phyloP scores from a whole-genome alignment of 2,888 invertebrate species.

The Drosophila suboccidentalis region DNA sequence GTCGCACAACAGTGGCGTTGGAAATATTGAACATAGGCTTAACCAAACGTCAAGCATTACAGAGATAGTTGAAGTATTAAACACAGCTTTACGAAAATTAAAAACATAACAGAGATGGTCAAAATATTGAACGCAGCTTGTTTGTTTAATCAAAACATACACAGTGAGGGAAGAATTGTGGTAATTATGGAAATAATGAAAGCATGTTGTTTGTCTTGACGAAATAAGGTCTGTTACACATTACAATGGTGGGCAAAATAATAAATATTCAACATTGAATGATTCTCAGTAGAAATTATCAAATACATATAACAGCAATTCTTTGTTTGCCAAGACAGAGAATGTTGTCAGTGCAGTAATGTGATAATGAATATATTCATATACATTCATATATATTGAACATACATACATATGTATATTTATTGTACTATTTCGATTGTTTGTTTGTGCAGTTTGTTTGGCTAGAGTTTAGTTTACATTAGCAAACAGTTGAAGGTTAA shows the following conservation, averaged over 20 bases:
- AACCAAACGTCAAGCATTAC: neutral
- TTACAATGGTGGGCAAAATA: neutral
- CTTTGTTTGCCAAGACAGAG: neutral
- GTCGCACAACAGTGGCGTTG: neutral
- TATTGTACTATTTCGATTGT: neutral
- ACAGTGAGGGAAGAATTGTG: neutral
- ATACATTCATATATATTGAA: neutral
- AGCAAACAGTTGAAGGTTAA: slow-evolving; percentile 1
- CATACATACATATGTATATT: too few species aligned
- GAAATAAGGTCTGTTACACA: neutral
- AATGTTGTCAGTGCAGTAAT: too few species aligned
- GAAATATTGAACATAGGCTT: too few species aligned
- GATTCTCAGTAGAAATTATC: too few species aligned
- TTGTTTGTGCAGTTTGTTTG: neutral
- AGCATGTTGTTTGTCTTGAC: neutral
- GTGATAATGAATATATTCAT: too few species aligned
- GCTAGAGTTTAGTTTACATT: slow-evolving; percentile 3
- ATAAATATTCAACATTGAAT: neutral
- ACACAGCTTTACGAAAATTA: too few species aligned
- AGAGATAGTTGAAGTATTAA: neutral
- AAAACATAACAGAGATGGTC: neutral
- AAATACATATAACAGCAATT: too few species aligned
- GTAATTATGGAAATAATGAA: neutral
- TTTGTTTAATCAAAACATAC: too few species aligned
- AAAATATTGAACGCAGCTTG: neutral